phyloP scores from a whole-genome alignment of 2,888 invertebrate genomes.

The Drosophila ezoana region DNA sequence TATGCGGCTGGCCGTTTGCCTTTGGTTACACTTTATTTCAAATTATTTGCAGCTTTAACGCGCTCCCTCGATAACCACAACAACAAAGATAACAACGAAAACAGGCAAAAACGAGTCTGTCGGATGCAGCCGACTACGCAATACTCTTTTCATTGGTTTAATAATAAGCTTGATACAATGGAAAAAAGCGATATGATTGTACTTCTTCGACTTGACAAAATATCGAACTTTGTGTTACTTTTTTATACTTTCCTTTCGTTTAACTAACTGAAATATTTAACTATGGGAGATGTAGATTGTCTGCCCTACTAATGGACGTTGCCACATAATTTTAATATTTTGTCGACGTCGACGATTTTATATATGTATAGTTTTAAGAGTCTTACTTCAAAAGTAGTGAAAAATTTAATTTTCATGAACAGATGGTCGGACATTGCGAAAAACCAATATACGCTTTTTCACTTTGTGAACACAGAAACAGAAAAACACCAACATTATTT shows the following conservation, averaged over 20 bases:
- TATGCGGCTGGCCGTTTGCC: slow-evolving; percentile 45
- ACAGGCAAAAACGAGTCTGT: slow-evolving; percentile 5
- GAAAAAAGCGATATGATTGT: background rate
- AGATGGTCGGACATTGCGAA: background rate
- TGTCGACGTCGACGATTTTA: too few relatives aligned
- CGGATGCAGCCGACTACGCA: background rate
- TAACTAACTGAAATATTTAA: too few relatives aligned
- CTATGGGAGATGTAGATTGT: too few relatives aligned
- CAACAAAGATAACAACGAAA: slow-evolving; percentile 21
- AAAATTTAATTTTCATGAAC: background rate
- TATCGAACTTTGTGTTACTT: too few relatives aligned
- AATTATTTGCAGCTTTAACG: slow-evolving; percentile 70
- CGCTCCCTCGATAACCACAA: slow-evolving; percentile 20
- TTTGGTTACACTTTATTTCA: slow-evolving; percentile 66
- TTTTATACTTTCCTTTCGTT: too few relatives aligned
- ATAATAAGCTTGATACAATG: background rate
- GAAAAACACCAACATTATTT: slow-evolving; percentile 75
- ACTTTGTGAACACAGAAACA: slow-evolving; percentile 16
- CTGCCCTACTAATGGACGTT: too few relatives aligned
- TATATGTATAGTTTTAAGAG: background rate
- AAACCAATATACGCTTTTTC: background rate
- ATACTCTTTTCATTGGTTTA: background rate
- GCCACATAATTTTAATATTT: too few relatives aligned
- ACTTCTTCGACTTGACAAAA: too few relatives aligned
- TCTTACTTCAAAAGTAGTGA: background rate